Base-by-base conservation (phyloP, 2,113 vertebrate genomes). In the Dasyornis broadbenti region DNA sequence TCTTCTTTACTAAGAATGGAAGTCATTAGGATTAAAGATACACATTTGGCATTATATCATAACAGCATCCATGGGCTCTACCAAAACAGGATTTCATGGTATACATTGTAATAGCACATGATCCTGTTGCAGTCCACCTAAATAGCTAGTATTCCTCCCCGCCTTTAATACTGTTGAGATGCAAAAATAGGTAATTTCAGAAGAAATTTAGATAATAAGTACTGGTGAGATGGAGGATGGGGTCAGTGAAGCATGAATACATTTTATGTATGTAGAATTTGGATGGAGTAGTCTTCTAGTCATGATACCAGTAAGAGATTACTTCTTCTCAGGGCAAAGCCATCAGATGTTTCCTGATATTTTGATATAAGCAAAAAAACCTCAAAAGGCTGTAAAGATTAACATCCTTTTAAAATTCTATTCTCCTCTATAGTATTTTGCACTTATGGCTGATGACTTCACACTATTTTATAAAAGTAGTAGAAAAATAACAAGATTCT, bases 401-500 rank as follows among this genome's bases (percentile, higher is more conserved):
- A 40, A 77, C n/a, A 17, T 81, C 11, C 6, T n/a, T 15, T 63
- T 78, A 22, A 47, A 59, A 49, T 53, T 63, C 3, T 77, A 63
- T 66, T 84, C 3, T 61, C 2, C 18, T 81, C 11, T 39, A 3
- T 21, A 27, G 8, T 42, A n/a, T 61, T 83, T 64, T 30, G n/a
- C 4, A 45, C 10, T 50, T 57, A 35, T n/a, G 11, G 11, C 16
- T 68, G 30, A 40, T 66, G 10, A 5, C 17, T 15, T 69, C 31
- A 57, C 14, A 39, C 0, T 0, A 8, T 63, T 35, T 50, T 59
- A 16, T 6, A 50, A 6, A 63, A 50, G 7, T 18, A 37, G 15
- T 2, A 54, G 45, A 72, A 63, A 52, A 28, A 30, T 31, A 57
- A 73, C 15, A 57, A 22, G 24, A 47, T 53, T 31, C 23, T 50